Evolutionary conservation across 2,888 invertebrate species (phyloP).

Genomic region (Smittia sp.): DNA sequence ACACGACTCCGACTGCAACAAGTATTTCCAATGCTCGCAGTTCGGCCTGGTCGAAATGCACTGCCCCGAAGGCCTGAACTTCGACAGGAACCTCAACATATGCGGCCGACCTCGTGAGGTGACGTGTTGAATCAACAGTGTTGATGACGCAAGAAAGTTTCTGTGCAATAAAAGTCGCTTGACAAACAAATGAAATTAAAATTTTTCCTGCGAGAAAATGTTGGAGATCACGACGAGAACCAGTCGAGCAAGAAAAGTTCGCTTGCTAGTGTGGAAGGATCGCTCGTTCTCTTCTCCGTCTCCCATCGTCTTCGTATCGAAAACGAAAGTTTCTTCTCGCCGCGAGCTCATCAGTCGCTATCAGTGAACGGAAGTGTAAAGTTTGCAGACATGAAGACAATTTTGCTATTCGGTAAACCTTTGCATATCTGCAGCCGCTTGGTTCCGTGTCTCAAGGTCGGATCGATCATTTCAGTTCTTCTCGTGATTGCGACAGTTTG

Average conservation of each 20-base stretch:
- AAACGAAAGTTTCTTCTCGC: background rate
- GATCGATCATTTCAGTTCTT: background rate
- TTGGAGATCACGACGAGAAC: no score
- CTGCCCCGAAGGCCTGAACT: constrained; percentile 20
- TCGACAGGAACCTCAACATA: background rate
- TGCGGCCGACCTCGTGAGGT: constrained; percentile 25
- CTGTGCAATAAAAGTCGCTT: no score
- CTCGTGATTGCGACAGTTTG: background rate
- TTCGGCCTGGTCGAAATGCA: constrained; percentile 21
- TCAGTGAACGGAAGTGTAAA: background rate
- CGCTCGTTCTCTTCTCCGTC: no score
- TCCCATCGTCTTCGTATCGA: no score
- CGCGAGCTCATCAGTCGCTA: background rate
- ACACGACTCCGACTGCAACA: constrained; percentile 18
- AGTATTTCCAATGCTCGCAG: background rate
- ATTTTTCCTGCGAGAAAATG: no score
- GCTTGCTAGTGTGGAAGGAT: no score
- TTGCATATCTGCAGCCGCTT: no score
- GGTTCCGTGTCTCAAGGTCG: background rate
- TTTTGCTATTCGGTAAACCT: no score
- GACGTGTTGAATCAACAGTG: constrained; percentile 10
- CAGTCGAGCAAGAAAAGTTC: no score
- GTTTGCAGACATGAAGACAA: background rate
- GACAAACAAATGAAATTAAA: no score
- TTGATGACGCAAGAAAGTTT: no score